phyloP scores from a whole-genome alignment of 2,113 vertebrate genomes.

The Megalops atlanticus region DNA sequence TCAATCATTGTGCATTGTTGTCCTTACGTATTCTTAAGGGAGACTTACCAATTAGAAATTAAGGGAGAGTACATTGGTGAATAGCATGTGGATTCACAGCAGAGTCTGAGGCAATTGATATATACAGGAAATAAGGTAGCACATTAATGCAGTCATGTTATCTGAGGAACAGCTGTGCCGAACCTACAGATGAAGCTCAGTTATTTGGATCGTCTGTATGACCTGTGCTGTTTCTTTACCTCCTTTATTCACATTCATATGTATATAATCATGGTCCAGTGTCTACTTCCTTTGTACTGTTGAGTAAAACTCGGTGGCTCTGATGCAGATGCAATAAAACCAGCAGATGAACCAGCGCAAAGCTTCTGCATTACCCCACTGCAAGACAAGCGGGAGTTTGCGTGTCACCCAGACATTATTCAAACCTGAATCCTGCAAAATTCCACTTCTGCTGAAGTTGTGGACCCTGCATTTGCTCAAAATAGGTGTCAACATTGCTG shows the following conservation, averaged over 20 bases:
- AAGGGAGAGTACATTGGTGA: too few species aligned
- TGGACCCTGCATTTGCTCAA: too few species aligned
- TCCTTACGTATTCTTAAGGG: not conserved
- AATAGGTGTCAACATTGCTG: not conserved
- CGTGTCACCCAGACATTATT: not conserved
- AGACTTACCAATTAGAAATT: too few species aligned
- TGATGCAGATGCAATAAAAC: not conserved
- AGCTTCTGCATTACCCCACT: not conserved
- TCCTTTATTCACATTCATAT: not conserved
- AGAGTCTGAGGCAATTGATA: too few species aligned
- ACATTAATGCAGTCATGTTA: not conserved
- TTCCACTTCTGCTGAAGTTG: too few species aligned
- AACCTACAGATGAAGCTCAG: too few species aligned
- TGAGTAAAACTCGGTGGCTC: too few species aligned
- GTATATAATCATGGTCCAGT: not conserved
- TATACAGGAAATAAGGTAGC: not conserved
- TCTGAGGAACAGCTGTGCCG: too few species aligned
- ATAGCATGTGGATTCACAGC: not conserved
- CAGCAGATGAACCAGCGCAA: not conserved
- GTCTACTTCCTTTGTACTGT: not conserved
- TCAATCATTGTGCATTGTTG: not conserved
- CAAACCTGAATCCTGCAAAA: not conserved
- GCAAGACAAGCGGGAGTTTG: not conserved
- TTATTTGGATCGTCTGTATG: too few species aligned
- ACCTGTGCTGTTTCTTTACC: not conserved